Conservation (phyloP, 2,113 vertebrate genomes). For the Triplophysa rosa region DNA sequence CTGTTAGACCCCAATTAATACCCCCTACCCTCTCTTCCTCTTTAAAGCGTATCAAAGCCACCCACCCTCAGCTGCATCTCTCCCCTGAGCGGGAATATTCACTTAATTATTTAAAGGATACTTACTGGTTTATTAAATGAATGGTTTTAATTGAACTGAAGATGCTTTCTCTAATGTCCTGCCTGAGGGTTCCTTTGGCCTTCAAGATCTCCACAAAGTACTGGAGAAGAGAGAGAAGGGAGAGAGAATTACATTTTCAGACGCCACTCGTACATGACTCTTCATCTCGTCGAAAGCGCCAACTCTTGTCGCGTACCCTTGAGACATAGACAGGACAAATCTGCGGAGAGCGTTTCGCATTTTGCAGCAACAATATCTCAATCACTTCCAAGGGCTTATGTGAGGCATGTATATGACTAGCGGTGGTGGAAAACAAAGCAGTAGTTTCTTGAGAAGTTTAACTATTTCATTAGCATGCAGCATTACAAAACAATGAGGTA, state of each 20-base stretch:
- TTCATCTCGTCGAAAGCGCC: slow-evolving; percentile 24
- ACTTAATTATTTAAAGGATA: slow-evolving; percentile 82
- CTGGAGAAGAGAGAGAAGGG: slow-evolving; percentile 69
- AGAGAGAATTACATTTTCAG: slow-evolving; percentile 57
- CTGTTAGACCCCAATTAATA: slow-evolving; percentile 68
- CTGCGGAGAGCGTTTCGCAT: slow-evolving; percentile 47
- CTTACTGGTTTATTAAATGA: slow-evolving; percentile 88
- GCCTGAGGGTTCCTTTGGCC: slow-evolving; percentile 87
- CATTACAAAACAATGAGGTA: slow-evolving; percentile 29
- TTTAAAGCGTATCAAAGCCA: slow-evolving; percentile 24
- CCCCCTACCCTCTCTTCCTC: slow-evolving; percentile 43
- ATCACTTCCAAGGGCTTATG: slow-evolving; percentile 64
- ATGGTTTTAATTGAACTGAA: slow-evolving; percentile 89
- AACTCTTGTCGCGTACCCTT: slow-evolving; percentile 47
- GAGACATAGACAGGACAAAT: slow-evolving; percentile 47
- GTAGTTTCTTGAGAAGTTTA: slow-evolving; percentile 46
- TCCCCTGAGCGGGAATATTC: slow-evolving; percentile 65
- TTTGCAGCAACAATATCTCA: slow-evolving; percentile 60
- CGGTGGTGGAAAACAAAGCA: slow-evolving; percentile 16
- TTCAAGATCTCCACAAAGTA: slow-evolving; percentile 88
- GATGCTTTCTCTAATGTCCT: slow-evolving; percentile 79
- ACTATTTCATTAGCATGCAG: slow-evolving; percentile 36
- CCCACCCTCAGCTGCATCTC: slow-evolving; percentile 1
- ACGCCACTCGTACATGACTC: slow-evolving; percentile 52
- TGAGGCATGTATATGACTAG: slow-evolving; percentile 29